These are phyloP conservation scores for Xestoiulus laeticollis DNA, from an alignment of 2,888 invertebrate genomes.

Conservation along the genomic window DNA sequence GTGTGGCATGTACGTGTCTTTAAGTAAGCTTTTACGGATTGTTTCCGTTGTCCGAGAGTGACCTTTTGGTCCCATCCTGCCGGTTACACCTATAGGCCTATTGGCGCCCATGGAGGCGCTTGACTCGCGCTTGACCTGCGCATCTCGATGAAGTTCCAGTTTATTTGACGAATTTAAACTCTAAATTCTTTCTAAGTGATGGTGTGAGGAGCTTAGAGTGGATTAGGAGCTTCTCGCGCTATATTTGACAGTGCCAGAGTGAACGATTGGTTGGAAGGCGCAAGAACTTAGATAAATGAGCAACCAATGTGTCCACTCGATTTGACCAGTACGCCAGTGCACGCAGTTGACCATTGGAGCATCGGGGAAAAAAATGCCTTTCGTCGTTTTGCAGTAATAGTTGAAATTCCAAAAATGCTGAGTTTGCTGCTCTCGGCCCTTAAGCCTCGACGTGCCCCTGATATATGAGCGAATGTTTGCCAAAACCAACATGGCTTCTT, in stretches of 20 bases:
- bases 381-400: conserved; percentile 44
- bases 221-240: conserved; percentile 51
- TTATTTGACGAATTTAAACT: conserved; percentile 53
- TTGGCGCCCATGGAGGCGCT: neutral
- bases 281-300: conserved; percentile 48
- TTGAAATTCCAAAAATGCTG: conserved; percentile 45
- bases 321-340: conserved; percentile 42
- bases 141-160: conserved; percentile 24
- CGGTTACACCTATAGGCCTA: neutral
- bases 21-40: neutral
- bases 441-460: conserved; percentile 34
- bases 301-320: conserved; percentile 45
- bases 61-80: neutral
- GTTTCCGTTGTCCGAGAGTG: neutral
- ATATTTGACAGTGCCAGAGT: conserved; percentile 46
- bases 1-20: neutral
- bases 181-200: conserved; percentile 52
- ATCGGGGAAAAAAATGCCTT: conserved; percentile 13
- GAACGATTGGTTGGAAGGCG: neutral
- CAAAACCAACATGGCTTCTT: conserved; percentile 23
- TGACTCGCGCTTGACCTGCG: conserved; percentile 46
- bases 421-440: conserved; percentile 11
- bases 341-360: conserved; percentile 22
- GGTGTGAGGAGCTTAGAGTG: conserved; percentile 51
- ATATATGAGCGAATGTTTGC: conserved; percentile 4